Percentiles rank a stretch among this genome's conserved stretches.
Evolutionary conservation across 2,888 invertebrate species (phyloP).

Genomic region (Lasioglossum leucozonium): DNA sequence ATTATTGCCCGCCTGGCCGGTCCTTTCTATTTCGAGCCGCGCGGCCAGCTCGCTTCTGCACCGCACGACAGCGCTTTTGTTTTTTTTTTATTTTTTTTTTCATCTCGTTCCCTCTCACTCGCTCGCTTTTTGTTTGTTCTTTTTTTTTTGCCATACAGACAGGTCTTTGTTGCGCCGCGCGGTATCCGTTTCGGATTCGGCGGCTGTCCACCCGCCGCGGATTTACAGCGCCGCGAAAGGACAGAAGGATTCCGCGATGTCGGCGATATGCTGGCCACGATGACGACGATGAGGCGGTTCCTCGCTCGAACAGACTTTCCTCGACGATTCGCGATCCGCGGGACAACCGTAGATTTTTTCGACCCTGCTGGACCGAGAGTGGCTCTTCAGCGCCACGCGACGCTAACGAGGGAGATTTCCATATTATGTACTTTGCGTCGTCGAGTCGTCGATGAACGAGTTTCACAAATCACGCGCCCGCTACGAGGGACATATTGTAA

Average conservation of each 20-base stretch:
- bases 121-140: neutral
- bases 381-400: too few relatives aligned
- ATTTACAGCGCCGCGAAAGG: conserved; percentile 54
- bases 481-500: neutral
- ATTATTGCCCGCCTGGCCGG: conserved; percentile 79
- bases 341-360: neutral
- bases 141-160: conserved; percentile 51
- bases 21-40: conserved; percentile 75
- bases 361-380: too few relatives aligned
- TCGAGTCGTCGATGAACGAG: too few relatives aligned
- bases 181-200: conserved; percentile 73
- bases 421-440: too few relatives aligned
- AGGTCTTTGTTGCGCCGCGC: conserved; percentile 74
- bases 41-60: conserved; percentile 55
- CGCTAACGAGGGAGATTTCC: too few relatives aligned
- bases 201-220: conserved; percentile 57
- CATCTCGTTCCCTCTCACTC: conserved; percentile 30
- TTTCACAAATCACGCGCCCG: neutral
- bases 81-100: conserved; percentile 46
- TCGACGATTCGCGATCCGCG: neutral
- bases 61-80: conserved; percentile 61
- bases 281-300: neutral
- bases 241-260: conserved; percentile 48
- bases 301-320: neutral
- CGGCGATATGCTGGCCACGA: conserved; percentile 45